Evolutionary conservation across 2,113 vertebrate species (phyloP).

Genomic region (Tupaia tana): DNA sequence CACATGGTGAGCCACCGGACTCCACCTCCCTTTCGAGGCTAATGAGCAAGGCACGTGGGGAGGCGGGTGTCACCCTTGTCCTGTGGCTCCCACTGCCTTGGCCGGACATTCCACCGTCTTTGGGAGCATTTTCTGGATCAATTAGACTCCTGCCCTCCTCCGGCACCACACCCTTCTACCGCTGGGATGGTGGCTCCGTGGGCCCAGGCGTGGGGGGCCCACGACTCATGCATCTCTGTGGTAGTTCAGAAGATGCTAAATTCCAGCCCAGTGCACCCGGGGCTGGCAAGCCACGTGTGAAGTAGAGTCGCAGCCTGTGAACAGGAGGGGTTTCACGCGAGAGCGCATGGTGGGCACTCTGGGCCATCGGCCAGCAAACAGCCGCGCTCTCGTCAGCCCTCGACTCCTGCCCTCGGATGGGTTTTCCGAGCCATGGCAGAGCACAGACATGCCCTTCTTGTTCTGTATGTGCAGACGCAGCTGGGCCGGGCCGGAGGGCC

Average conservation of each 20-base stretch:
- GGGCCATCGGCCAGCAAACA: no score
- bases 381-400: no score
- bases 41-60: background rate
- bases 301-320: slow-evolving; percentile 21
- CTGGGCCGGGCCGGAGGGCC: no score
- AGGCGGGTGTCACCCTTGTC: background rate
- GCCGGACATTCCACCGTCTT: background rate
- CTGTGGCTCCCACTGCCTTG: background rate
- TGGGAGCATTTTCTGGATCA: background rate
- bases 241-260: background rate
- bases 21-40: background rate
- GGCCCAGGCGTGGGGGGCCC: background rate
- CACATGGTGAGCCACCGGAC: background rate
- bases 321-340: background rate
- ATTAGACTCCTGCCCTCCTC: background rate
- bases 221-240: background rate
- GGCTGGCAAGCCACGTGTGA: background rate
- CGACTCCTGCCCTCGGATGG: no score
- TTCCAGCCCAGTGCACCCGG: background rate
- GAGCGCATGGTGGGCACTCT: no score
- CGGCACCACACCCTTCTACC: background rate
- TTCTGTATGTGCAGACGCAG: no score
- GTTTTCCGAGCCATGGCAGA: no score
- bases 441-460: no score
- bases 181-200: background rate